These are phyloP conservation scores for Platalea minor DNA, from an alignment of 2,797 vertebrate genomes.

Conservation along the genomic window DNA sequence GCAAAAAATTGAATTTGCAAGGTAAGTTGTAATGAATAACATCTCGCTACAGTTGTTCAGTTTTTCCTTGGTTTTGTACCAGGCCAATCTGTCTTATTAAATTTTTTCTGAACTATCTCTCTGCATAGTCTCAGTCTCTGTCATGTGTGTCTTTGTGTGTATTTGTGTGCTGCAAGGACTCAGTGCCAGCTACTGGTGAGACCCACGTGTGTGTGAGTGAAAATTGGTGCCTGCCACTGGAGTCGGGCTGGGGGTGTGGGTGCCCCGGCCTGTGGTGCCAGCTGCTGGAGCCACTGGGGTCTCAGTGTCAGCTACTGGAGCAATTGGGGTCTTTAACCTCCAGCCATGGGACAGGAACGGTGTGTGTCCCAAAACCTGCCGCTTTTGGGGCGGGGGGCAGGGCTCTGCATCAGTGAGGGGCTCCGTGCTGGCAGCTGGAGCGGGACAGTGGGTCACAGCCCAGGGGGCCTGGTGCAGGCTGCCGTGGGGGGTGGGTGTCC, in stretches of 20 bases:
- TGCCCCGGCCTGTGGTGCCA: not conserved
- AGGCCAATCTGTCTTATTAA: not conserved
- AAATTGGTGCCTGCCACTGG: not conserved
- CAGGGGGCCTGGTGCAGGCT: too few relatives aligned
- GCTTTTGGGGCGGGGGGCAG: too few relatives aligned
- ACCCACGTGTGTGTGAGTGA: accelerated
- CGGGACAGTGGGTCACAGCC: accelerated
- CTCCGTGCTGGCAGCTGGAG: accelerated
- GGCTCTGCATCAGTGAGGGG: not conserved
- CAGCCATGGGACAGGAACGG: not conserved
- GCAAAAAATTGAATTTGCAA: slow-evolving; percentile 85
- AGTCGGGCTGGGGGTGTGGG: not conserved
- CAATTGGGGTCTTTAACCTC: not conserved
- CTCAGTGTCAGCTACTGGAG: not conserved
- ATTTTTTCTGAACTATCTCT: not conserved
- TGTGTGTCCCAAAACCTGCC: not conserved
- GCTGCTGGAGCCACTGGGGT: not conserved
- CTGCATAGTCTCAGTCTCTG: not conserved
- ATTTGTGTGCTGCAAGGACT: not conserved
- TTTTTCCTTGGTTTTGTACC: not conserved
- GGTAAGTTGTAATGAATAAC: slow-evolving; percentile 66
- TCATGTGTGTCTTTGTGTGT: too few relatives aligned
- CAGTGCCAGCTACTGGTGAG: not conserved
- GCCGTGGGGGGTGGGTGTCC: accelerated
- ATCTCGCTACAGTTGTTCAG: not conserved